Evolutionary conservation across 1,140 invertebrate genomes (phyloP), one percentile per base, ranked within the genome.

Genomic region (Cyrtorhinus lividipennis): DNA sequence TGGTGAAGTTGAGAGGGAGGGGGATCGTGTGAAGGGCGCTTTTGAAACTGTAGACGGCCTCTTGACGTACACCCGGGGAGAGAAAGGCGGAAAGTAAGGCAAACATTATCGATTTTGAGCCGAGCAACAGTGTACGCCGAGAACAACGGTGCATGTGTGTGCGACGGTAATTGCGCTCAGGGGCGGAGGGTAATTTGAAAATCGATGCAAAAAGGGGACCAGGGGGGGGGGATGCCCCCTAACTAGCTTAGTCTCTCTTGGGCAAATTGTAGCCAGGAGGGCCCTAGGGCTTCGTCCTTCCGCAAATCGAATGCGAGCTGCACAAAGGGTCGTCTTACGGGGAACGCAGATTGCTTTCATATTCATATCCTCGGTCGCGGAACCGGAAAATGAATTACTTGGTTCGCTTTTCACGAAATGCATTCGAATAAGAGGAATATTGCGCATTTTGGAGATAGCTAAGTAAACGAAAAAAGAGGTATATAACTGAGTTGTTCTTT

Each of bases 61-160:
- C n/a, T n/a, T n/a, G n/a, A n/a, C n/a, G n/a, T n/a, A n/a, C n/a
- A n/a, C n/a, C n/a, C n/a, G n/a, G n/a, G n/a, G n/a, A n/a, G n/a
- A n/a, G n/a, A n/a, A n/a, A n/a, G n/a, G n/a, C n/a, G 30, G 30
- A 53, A 62, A 62, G 61, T 62, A 62, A 62, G 61, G 61, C 61
- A 62, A 62, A 62, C 46, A 62, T 20, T 62, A 62, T 62, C 45
- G 61, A 62, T 62, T 62, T 30, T 27, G 13, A 15, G 13, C 18
- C 59, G 60, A 62, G 61, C 61, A 62, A 62, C 61, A 62, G 61
- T 26, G 45, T 62, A 25, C 61, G 27, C 48, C n/a, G 30, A 62
- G 61, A 56, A 62, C 61, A 62, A 62, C 56, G 61, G 48, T 59
- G 58, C 58, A 48, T 62, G 61, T 62, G 59, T 61, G 61, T 62